Evolutionary conservation across 2,888 invertebrate genomes (phyloP), one percentile per base, ranked within the genome.

Genomic region (Amiota minor): DNA sequence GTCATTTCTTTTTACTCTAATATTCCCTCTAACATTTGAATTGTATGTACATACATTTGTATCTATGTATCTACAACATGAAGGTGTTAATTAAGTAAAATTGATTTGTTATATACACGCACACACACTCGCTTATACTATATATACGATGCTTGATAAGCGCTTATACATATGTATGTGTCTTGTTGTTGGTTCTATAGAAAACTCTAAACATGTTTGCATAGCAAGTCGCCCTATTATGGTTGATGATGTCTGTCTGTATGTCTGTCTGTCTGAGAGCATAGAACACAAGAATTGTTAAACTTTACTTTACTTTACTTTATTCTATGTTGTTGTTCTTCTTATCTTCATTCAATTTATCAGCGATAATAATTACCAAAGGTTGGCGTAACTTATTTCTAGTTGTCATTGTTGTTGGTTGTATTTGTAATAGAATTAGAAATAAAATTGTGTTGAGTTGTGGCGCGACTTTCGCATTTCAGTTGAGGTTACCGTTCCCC

Each of bases 81-180:
- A 67, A 67, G 67, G 67, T 67, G 67, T 50, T 67, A 67, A 67
- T 67, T 67, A 67, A 67, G 23, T 50, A 49, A 67, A 67, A 67
- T 67, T 67, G 67, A 67, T 67, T 50, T 67, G 67, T 67, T 67
- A 50, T 50, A 50, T 67, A 62, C 35, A 35, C 61, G 61, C 61
- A 62, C 35, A 23, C 35, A 62, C 35, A 62, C 61, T 35, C 61
- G 0, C 61, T 14, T 4, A 62, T n/a, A 45, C 35, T 12, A 53
- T n/a, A 65, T 16, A 65, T 47, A 35, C n/a, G 9, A 56, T 56
- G 16, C 18, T 18, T 56, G 56, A 56, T 56, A 56, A 67, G 11
- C 14, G 18, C 11, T 50, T 20, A 49, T 14, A 67, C 20, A 20
- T n/a, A n/a, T 1, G 12, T 20, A 67, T 20, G 20, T 16, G 49